Evolutionary conservation across 2,888 invertebrate species (phyloP).

Genomic region (Plagodis pulveraria): DNA sequence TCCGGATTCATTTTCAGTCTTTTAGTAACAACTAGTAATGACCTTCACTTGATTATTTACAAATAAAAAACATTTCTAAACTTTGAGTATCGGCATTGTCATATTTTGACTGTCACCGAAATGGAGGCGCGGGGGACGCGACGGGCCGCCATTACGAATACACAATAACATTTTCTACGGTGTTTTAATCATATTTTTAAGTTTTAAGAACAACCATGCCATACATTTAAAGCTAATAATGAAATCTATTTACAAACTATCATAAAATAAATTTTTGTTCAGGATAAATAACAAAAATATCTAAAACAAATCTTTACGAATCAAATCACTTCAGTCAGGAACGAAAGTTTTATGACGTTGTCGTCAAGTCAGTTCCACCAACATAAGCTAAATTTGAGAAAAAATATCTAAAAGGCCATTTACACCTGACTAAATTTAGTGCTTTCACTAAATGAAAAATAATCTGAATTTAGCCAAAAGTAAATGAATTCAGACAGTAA

Average conservation of each 20-base stretch:
- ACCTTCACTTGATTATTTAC: constrained; percentile 65
- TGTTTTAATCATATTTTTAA: constrained; percentile 17
- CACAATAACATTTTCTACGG: constrained; percentile 79
- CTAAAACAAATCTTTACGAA: constrained; percentile 60
- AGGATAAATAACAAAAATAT: constrained; percentile 22
- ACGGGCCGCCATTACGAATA: constrained; percentile 87
- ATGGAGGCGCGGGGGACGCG: constrained; percentile 88
- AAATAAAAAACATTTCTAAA: constrained; percentile 74
- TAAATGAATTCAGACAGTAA: no score
- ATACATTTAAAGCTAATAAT: no score
- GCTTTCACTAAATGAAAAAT: no score
- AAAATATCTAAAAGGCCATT: no score
- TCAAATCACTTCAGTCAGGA: constrained; percentile 62
- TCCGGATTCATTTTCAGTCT: constrained; percentile 80
- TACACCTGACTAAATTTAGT: no score
- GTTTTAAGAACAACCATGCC: constrained; percentile 34
- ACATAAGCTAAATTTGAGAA: no score
- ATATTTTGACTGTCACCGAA: constrained; percentile 87
- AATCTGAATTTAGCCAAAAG: no score
- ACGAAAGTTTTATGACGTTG: constrained; percentile 61
- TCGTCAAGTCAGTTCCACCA: no score
- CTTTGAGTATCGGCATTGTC: constrained; percentile 80
- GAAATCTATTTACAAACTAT: constrained; percentile 23
- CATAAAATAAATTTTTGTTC: neutral
- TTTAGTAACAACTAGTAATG: constrained; percentile 47